Evolutionary conservation across 2,888 invertebrate species (phyloP).

Genomic region (Gastrophysa polygoni): DNA sequence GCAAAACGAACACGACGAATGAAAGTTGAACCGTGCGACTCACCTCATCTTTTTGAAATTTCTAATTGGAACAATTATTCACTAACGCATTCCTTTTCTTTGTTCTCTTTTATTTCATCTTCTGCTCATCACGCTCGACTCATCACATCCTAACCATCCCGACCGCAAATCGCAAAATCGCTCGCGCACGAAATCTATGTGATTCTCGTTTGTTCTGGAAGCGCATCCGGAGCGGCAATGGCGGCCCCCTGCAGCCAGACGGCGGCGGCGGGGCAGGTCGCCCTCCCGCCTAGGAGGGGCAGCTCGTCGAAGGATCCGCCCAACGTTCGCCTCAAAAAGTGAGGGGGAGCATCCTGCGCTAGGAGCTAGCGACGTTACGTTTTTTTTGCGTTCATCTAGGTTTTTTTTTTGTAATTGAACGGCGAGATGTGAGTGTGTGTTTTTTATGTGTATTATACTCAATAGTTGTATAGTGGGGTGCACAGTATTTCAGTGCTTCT

Average conservation of each 20-base stretch:
- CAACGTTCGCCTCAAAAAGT: conserved; percentile 55
- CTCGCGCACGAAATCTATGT: conserved; percentile 51
- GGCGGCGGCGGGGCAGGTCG: conserved; percentile 57
- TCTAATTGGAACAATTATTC: conserved; percentile 12
- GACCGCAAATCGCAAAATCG: conserved; percentile 17
- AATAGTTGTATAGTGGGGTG: no score
- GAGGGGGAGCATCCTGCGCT: conserved; percentile 28
- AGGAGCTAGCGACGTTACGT: conserved; percentile 14
- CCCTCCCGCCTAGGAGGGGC: conserved; percentile 67
- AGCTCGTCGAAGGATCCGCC: conserved; percentile 58
- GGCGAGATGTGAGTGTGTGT: no score
- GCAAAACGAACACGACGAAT: no score
- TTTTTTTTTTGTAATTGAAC: conserved; percentile 18
- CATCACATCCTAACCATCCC: conserved; percentile 12
- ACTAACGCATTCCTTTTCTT: conserved; percentile 35
- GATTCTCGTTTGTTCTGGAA: conserved; percentile 60
- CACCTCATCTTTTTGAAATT: conserved; percentile 8
- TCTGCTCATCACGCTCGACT: conserved; percentile 21
- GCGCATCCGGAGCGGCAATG: conserved; percentile 60
- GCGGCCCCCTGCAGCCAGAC: conserved; percentile 67
- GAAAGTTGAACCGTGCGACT: no score
- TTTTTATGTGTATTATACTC: no score
- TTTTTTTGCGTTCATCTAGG: conserved; percentile 25
- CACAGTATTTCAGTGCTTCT: no score
- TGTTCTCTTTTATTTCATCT: conserved; percentile 29